Base-by-base conservation (phyloP, 2,797 vertebrate genomes). In the Siniperca undulata region DNA sequence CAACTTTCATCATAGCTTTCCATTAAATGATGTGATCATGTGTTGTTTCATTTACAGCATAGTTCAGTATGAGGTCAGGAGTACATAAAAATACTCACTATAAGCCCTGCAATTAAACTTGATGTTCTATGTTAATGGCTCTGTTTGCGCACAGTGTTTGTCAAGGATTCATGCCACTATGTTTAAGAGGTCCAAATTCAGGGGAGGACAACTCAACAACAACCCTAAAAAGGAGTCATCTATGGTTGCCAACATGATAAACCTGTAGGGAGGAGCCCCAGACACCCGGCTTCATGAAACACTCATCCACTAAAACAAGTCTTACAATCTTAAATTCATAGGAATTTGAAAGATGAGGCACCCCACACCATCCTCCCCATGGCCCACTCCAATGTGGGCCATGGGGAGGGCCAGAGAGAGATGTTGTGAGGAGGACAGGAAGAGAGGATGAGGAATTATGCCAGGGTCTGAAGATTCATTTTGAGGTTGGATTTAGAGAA, bases 381-480 rank as follows among this genome's bases (percentile, higher is more conserved):
- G 62, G 85, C 80, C 85, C 48, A 66, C 30, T 30, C 30, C 30
- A 30, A 30, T 30, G 30, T 30, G 30, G 30, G 30, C 30, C 30
- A 30, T 30, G 30, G 30, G 30, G 30, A 30, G 30, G 30, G 27
- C 27, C 27, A 27, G 83, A 61, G 67, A 90, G 78, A 62, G 86
- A 86, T 78, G 77, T 66, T 83, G 65, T 58, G 69, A 87, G 90
- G 84, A 85, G 77, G 84, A 91, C 83, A 87, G 62, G 72, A 84
- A 83, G 81, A 89, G 67, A 86, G 66, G 59, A 83, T 70, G 84
- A 92, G 77, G 73, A 88, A 90, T 84, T 83, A 89, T 78, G 85
- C 86, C 83, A 89, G 70, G 80, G 84, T 89, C 88, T 85, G 85
- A 89, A 90, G 88, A 97, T 92, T 93, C 87, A 93, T 95, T 88